Evolutionary conservation across 2,113 vertebrate species (phyloP).

Genomic region (Channa maculata): DNA sequence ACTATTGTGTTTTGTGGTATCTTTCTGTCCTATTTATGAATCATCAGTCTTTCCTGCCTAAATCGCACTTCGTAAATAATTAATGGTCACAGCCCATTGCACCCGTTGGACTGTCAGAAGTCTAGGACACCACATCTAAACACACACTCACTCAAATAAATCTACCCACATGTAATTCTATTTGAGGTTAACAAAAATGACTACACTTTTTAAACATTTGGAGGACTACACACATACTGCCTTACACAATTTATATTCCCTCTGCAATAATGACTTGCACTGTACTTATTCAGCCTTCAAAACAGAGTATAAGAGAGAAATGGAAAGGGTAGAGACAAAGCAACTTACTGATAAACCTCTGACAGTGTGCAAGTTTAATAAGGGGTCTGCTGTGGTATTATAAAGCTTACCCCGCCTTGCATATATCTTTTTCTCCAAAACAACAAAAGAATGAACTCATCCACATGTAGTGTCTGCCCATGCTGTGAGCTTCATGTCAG

Average conservation of each 20-base stretch:
- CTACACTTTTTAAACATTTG: conserved; percentile 1
- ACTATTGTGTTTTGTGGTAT: conserved; percentile 47
- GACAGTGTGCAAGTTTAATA: conserved; percentile 29
- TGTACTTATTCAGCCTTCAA: conserved; percentile 15
- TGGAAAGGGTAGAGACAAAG: conserved; percentile 12
- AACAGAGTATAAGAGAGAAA: background rate
- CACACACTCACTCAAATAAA: conserved; percentile 5
- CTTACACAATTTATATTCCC: background rate
- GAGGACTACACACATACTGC: background rate
- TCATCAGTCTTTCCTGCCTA: conserved; percentile 69
- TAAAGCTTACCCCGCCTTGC: conserved; percentile 7
- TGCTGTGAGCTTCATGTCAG: conserved; percentile 36
- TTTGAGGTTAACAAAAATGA: conserved; percentile 31
- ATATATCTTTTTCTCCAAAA: conserved; percentile 2
- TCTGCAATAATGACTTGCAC: background rate
- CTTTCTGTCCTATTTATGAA: conserved; percentile 71
- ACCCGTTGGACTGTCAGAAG: conserved; percentile 59
- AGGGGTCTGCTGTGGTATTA: conserved; percentile 24
- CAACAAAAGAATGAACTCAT: background rate
- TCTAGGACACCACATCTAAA: conserved; percentile 44
- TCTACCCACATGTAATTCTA: too few relatives aligned
- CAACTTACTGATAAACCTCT: conserved; percentile 29
- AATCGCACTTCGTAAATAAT: conserved; percentile 73
- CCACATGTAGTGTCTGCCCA: conserved; percentile 25
- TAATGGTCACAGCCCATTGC: conserved; percentile 70